Evolutionary conservation across 2,797 vertebrate species (phyloP).

Genomic region (Onychomys torridus): DNA sequence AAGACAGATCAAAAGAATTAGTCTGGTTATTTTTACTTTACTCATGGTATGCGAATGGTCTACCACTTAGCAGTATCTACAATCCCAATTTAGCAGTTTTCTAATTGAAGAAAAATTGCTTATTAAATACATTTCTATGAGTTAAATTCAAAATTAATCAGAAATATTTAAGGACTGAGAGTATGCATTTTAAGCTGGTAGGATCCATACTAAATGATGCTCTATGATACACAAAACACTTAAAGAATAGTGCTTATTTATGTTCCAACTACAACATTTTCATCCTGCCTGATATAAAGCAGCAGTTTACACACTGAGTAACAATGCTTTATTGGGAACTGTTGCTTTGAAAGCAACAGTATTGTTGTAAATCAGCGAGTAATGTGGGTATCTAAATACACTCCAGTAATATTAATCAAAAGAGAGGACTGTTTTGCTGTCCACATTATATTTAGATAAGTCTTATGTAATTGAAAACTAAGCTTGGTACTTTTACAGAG

Average conservation of each 20-base stretch:
- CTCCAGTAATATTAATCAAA: background rate
- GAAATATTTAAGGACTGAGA: background rate
- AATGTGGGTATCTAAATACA: background rate
- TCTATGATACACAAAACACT: background rate
- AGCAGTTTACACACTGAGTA: conserved; percentile 30
- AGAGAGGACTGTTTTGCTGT: background rate
- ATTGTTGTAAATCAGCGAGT: background rate
- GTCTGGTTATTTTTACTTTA: background rate
- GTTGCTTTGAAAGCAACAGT: background rate
- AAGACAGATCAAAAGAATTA: background rate
- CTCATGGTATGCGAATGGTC: background rate
- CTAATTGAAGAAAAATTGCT: background rate
- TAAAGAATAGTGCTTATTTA: background rate
- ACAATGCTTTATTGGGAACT: background rate
- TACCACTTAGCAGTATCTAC: background rate
- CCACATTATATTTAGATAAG: background rate
- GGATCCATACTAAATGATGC: background rate
- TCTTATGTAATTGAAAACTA: background rate
- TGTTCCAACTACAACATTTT: background rate
- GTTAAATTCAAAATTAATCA: background rate
- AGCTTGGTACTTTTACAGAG: background rate
- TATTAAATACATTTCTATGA: background rate
- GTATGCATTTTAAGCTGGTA: conserved; percentile 6
- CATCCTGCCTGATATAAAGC: background rate
- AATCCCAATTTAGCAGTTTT: background rate